phyloP scores from a whole-genome alignment of 2,113 vertebrate species.

The Pelecanoides urinatrix region DNA sequence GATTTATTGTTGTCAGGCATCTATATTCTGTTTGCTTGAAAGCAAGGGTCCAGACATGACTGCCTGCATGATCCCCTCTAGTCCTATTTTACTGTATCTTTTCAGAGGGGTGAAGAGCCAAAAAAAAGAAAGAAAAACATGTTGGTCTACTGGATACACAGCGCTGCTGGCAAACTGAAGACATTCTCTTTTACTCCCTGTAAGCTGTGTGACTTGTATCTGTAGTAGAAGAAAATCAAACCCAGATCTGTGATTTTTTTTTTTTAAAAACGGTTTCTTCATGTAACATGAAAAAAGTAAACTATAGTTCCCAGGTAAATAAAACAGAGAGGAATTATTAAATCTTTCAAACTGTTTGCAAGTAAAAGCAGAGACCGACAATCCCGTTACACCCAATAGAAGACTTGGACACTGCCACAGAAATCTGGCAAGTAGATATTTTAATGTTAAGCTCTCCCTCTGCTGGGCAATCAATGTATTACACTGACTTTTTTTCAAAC shows the following conservation, averaged over 20 bases:
- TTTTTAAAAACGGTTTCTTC: background rate
- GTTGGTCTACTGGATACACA: background rate
- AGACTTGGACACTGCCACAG: background rate
- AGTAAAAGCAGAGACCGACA: background rate
- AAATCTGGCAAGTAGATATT: background rate
- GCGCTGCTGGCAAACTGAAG: background rate
- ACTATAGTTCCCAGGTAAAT: background rate
- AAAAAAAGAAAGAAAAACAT: background rate
- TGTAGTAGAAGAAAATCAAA: background rate
- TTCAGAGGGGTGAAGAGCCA: background rate
- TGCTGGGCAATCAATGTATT: conserved; percentile 28
- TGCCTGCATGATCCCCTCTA: background rate
- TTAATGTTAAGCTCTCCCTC: conserved; percentile 67
- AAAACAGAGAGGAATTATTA: background rate
- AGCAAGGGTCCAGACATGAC: background rate
- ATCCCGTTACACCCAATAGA: background rate
- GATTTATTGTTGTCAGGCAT: background rate
- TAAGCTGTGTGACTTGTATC: background rate
- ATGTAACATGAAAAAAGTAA: background rate
- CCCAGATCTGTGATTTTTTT: background rate
- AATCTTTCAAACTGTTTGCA: background rate
- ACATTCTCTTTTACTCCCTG: background rate
- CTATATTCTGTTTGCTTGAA: background rate
- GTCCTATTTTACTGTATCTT: background rate
- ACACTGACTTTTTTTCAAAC: background rate